phyloP scores from a whole-genome alignment of 2,888 invertebrate genomes.

The Plagodis pulveraria region DNA sequence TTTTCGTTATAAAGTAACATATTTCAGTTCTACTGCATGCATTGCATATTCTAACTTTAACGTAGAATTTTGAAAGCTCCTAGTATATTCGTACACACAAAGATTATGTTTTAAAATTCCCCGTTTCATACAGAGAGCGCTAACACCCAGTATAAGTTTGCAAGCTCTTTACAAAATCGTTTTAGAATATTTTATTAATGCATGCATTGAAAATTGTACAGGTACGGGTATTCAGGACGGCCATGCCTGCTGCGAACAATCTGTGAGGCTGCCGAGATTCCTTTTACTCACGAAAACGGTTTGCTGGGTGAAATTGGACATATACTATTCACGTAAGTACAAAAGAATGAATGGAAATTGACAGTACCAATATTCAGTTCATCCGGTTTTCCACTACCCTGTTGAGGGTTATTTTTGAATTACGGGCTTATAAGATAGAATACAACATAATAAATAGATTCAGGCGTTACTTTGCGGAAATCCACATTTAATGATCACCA shows the following conservation, averaged over 20 bases:
- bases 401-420: no score
- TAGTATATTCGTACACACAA: conserved; percentile 6
- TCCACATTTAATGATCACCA: no score
- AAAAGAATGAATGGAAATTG: conserved; percentile 47
- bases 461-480: no score
- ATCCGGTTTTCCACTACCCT: not conserved
- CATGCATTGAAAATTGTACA: conserved; percentile 62
- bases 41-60: not conserved
- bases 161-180: conserved; percentile 43
- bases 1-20: no score
- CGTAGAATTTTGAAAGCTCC: not conserved
- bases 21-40: no score
- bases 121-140: conserved; percentile 1
- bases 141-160: conserved; percentile 19
- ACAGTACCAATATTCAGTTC: conserved; percentile 2
- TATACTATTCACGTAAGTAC: conserved; percentile 89
- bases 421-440: no score
- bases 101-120: conserved; percentile 4
- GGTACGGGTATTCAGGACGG: conserved; percentile 87
- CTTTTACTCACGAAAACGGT: conserved; percentile 88
- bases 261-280: conserved; percentile 90
- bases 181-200: conserved; percentile 52
- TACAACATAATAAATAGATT: no score
- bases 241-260: conserved; percentile 90
- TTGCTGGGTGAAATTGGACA: conserved; percentile 90